phyloP scores from a whole-genome alignment of 2,888 invertebrate species.

The Harmothoe impar region DNA sequence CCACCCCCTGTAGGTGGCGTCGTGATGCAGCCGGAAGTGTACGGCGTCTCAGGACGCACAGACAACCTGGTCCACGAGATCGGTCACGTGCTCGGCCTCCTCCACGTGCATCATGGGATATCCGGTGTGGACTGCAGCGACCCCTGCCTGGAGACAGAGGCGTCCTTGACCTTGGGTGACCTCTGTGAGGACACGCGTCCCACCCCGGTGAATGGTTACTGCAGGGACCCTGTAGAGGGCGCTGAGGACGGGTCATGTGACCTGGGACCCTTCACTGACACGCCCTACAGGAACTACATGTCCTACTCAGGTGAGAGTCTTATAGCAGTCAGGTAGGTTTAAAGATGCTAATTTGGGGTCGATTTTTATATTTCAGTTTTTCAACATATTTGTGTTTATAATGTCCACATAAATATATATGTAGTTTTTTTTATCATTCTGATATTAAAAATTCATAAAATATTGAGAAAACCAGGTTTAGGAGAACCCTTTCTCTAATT shows the following conservation, averaged over 20 bases:
- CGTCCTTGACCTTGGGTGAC: constrained; percentile 80
- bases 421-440: too few relatives aligned
- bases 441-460: neutral
- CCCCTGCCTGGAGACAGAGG: constrained; percentile 77
- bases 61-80: constrained; percentile 81
- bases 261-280: constrained; percentile 72
- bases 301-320: constrained; percentile 78
- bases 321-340: constrained; percentile 1
- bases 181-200: constrained; percentile 81
- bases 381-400: too few relatives aligned
- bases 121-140: constrained; percentile 74
- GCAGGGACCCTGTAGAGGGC: constrained; percentile 73
- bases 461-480: neutral
- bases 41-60: constrained; percentile 73
- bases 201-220: constrained; percentile 75
- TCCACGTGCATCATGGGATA: constrained; percentile 82
- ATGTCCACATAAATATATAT: too few relatives aligned
- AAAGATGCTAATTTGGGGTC: neutral
- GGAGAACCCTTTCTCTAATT: neutral
- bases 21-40: constrained; percentile 76
- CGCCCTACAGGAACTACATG: constrained; percentile 81
- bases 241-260: constrained; percentile 72
- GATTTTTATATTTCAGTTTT: too few relatives aligned
- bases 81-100: constrained; percentile 81
- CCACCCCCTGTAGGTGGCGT: constrained; percentile 75